Evolutionary conservation across 2,797 vertebrate genomes (phyloP), one percentile per base, ranked within the genome.

Genomic region (Thalassophryne amazonica): DNA sequence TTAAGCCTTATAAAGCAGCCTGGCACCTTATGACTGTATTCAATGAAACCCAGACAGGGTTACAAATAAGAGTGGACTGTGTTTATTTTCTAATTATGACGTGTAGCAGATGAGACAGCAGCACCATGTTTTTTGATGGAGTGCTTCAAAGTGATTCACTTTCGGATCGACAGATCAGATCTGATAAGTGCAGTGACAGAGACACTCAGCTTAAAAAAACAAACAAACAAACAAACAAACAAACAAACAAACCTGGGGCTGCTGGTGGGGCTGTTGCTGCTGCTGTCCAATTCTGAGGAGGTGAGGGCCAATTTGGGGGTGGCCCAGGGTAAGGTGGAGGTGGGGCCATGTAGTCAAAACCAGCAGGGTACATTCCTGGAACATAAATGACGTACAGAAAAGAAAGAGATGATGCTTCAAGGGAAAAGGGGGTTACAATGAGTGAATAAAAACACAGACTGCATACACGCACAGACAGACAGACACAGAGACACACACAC

Each of bases 241-340:
- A 55, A 16, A 61, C 15, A 49, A 34, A 60, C 14, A 53, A 37
- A 92, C 91, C 89, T 88, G 80, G 73, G 63, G 88, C 71, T 58
- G 72, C 13, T 40, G 65, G 10, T 25, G 64, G 10, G 42, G 69
- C 34, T 40, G 82, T 38, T 42, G 69, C 34, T 40, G 82, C 38
- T 34, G 75, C 57, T 27, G 79, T 59, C 87, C 88, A 89, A 78
- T 85, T 86, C 69, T 86, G 88, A 32, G 90, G 73, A 11, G 87
- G 59, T 33, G 85, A 49, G 31, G 62, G 23, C 87, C 87, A 90
- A 60, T 86, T 86, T 38, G 81, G 88, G 48, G 91, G 87, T 0
- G 83, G 89, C 19, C 92, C 93, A 0, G 91, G 91, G 67, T 95
- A 94, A 0, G 92, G 92, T 0, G 92, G 92, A 63, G 93, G 93